A percentile compares a stretch with the other conserved stretches of the same genome.
These are phyloP conservation scores for Stichopus chloronotus DNA, from an alignment of 35 echinoderm and acorn worm species.

Conservation along the genomic window DNA sequence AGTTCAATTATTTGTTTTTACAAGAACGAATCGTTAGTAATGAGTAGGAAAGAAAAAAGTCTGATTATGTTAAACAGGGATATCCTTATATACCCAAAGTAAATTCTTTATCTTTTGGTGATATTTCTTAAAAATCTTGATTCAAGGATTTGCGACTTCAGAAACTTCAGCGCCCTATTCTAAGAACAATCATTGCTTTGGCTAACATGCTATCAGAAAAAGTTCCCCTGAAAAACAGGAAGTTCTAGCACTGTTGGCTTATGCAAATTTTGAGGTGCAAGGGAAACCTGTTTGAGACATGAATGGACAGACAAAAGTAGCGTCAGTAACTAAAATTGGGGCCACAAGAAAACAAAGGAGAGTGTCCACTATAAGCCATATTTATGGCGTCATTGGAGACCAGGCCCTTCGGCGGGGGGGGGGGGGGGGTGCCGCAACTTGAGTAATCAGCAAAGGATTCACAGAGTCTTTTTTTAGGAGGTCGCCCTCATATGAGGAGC, in stretches of 20 bases:
- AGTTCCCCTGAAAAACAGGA: background rate
- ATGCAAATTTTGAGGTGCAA: conserved; percentile 42
- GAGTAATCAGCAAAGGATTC: background rate
- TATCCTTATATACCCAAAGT: background rate
- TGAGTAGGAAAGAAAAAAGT: too few relatives aligned
- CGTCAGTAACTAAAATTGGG: background rate
- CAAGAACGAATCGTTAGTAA: too few relatives aligned
- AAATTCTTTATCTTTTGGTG: conserved; percentile 36
- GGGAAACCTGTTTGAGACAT: conserved; percentile 37
- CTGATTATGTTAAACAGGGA: background rate
- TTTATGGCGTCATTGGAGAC: background rate
- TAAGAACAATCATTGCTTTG: conserved; percentile 10
- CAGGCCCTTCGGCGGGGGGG: background rate
- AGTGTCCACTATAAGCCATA: background rate
- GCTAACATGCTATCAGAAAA: background rate
- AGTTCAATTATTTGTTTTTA: too few relatives aligned
- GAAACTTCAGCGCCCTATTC: conserved; percentile 23
- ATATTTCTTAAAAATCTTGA: background rate
- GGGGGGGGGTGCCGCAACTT: background rate
- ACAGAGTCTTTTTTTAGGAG: too few relatives aligned
- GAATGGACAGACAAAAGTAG: background rate
- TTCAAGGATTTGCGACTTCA: conserved; percentile 39
- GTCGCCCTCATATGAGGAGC: conserved; percentile 1
- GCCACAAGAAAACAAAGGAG: conserved; percentile 12
- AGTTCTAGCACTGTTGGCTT: conserved; percentile 16